These are phyloP conservation scores for Acromyrmex echinatior DNA, from an alignment of 1,140 invertebrate genomes.

Conservation along the genomic window DNA sequence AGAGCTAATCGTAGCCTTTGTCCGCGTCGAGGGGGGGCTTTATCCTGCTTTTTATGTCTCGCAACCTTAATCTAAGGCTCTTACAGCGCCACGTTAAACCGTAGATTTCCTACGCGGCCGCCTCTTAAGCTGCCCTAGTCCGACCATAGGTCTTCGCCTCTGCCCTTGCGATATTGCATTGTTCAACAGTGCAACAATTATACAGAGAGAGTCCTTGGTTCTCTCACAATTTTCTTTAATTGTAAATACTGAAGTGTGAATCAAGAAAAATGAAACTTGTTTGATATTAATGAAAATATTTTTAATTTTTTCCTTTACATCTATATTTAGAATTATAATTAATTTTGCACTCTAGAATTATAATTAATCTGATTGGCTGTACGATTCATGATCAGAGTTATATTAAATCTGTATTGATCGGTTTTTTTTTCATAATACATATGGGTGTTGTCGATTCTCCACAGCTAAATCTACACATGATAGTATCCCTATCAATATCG, in stretches of 20 bases:
- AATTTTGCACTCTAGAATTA: not conserved
- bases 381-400: not conserved
- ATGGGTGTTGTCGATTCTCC: conserved; percentile 14
- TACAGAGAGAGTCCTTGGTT: not conserved
- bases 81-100: conserved; percentile 52
- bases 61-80: conserved; percentile 58
- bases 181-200: conserved; percentile 4
- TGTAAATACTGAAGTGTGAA: not conserved
- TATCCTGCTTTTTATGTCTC: conserved; percentile 59
- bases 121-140: conserved; percentile 46
- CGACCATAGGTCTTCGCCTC: conserved; percentile 32
- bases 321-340: not conserved
- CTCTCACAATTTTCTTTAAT: conserved; percentile 9
- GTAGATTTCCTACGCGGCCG: conserved; percentile 54
- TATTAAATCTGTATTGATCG: too few species aligned
- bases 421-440: not conserved
- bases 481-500: conserved; percentile 21
- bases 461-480: conserved; percentile 16
- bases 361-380: not conserved
- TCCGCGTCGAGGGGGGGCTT: conserved; percentile 26
- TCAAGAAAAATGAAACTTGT: not conserved
- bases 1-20: conserved; percentile 60
- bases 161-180: conserved; percentile 34
- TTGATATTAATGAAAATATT: not conserved
- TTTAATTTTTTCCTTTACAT: not conserved